A percentile compares a stretch with the other conserved stretches of the same genome.
Evolutionary conservation across 2,113 vertebrate genomes (phyloP).

Genomic region (Gopherus evgoodei): DNA sequence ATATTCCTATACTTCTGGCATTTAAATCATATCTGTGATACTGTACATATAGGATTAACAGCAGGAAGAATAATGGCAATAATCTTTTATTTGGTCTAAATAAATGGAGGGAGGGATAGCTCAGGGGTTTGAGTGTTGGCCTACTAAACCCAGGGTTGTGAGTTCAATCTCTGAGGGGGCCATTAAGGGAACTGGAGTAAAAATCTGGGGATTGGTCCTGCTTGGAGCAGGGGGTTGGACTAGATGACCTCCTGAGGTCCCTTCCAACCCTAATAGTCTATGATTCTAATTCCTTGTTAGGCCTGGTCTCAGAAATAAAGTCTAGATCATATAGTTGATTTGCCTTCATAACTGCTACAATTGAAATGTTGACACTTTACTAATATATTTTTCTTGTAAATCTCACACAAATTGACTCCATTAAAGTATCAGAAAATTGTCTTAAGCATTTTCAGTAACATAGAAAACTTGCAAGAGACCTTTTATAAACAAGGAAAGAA

Average conservation of each 20-base stretch:
- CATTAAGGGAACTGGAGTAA: too few relatives aligned
- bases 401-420: slow-evolving; percentile 31
- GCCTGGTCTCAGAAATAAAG: background rate
- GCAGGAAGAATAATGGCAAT: too few relatives aligned
- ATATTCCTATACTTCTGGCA: background rate
- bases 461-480: slow-evolving; percentile 39
- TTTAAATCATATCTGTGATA: background rate
- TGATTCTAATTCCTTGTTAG: background rate
- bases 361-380: background rate
- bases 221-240: too few relatives aligned
- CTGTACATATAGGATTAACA: background rate
- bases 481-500: slow-evolving; percentile 49
- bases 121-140: too few relatives aligned
- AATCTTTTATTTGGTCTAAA: too few relatives aligned
- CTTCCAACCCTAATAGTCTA: too few relatives aligned
- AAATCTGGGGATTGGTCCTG: too few relatives aligned
- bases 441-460: slow-evolving; percentile 17
- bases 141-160: too few relatives aligned
- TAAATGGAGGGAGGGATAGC: too few relatives aligned
- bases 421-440: slow-evolving; percentile 15
- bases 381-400: slow-evolving; percentile 32
- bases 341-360: background rate
- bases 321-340: background rate
- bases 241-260: too few relatives aligned
- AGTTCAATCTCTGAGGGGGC: too few relatives aligned